phyloP scores from a whole-genome alignment of 1,140 invertebrate genomes.

The Condylostylus longicornis region DNA sequence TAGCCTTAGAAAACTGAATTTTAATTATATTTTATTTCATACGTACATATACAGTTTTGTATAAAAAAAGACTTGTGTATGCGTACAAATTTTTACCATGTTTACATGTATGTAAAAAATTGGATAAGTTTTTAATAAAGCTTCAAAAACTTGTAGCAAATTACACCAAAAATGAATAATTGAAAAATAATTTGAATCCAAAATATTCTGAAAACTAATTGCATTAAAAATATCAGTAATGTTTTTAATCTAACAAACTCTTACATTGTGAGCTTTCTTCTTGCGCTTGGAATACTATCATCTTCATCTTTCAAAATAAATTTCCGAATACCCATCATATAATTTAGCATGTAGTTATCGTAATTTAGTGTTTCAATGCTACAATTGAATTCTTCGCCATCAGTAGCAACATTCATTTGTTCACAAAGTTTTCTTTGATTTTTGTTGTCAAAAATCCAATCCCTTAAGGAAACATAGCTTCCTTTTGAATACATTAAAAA shows the following conservation, averaged over 20 bases:
- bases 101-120: no score
- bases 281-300: constrained; percentile 45
- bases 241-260: background rate
- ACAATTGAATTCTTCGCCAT: constrained; percentile 22
- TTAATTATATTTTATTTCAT: no score
- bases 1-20: no score
- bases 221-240: background rate
- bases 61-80: no score
- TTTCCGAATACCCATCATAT: constrained; percentile 62
- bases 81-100: no score
- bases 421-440: constrained; percentile 53
- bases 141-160: no score
- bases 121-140: no score
- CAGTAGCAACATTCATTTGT: constrained; percentile 13
- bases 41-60: no score
- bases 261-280: constrained; percentile 44
- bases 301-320: constrained; percentile 63
- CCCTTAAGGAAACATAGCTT: constrained; percentile 72
- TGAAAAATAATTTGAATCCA: no score
- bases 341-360: constrained; percentile 51
- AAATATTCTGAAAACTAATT: constrained; percentile 6
- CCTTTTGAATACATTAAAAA: constrained; percentile 30
- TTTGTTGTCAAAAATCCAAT: constrained; percentile 69
- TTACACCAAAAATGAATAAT: no score
- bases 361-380: constrained; percentile 40